A percentile compares a stretch with the other conserved stretches of the same genome.
Conservation (phyloP, 2,113 vertebrate species). For the Sceloporus undulatus region DNA sequence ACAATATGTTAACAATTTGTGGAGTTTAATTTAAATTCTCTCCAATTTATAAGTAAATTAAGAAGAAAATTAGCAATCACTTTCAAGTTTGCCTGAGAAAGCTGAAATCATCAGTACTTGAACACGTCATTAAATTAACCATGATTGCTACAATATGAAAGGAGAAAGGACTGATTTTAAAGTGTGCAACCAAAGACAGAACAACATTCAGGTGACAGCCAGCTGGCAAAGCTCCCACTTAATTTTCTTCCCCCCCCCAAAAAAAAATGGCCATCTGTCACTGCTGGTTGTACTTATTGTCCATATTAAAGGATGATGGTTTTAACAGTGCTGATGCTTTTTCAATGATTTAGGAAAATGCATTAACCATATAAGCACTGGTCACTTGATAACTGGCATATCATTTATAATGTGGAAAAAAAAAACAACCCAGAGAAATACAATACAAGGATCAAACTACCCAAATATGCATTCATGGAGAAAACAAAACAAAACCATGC, state of each 20-base stretch:
- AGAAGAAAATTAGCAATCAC: slow-evolving; percentile 43
- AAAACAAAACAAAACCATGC: no score
- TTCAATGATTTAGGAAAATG: background rate
- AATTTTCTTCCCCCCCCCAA: slow-evolving; percentile 17
- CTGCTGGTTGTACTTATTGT: slow-evolving; percentile 4
- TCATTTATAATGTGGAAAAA: background rate
- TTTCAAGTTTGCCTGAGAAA: slow-evolving; percentile 41
- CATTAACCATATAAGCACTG: background rate
- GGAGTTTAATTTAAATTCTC: slow-evolving; percentile 26
- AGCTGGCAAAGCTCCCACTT: slow-evolving; percentile 17
- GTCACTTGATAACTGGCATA: background rate
- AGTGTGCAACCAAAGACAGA: slow-evolving; percentile 15
- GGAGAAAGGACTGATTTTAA: background rate
- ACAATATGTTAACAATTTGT: slow-evolving; percentile 41
- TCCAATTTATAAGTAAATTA: slow-evolving; percentile 39
- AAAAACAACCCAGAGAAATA: background rate
- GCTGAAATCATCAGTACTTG: slow-evolving; percentile 20
- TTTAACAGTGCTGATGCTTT: background rate
- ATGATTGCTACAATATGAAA: slow-evolving; percentile 25
- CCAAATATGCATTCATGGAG: no score
- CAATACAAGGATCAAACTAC: no score
- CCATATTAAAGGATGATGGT: background rate
- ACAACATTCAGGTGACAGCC: slow-evolving; percentile 14
- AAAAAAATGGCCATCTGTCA: slow-evolving; percentile 20
- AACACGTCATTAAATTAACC: slow-evolving; percentile 26